Evolutionary conservation across 2,113 vertebrate species (phyloP), one percentile per base, ranked within the genome.

Genomic region (Ceyx melanurus): DNA sequence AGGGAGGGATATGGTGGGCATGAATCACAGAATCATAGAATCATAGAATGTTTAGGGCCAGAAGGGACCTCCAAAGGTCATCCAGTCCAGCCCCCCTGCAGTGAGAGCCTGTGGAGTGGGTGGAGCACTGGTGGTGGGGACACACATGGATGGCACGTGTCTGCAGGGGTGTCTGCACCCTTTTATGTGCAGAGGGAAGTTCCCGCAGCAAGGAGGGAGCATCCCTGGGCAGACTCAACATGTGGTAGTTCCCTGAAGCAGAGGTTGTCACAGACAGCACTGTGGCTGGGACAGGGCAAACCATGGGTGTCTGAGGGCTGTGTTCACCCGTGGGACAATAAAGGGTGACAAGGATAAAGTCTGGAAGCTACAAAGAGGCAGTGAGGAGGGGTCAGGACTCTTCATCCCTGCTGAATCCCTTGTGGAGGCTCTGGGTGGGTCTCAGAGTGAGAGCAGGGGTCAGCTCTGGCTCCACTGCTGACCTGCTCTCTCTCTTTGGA

Each of bases 401-500:
- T 73, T 77, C 0, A 2, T 65, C 21, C 35, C 37, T 70, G 51
- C 23, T 17, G 13, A 29, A 35, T 3, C 8, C 20, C 6, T 40
- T 53, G 1, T 64, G 31, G 35, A 45, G 9, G 58, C 40, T 40
- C 20, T 22, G 18, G 5, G 15, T 74, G 11, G 11, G 13, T 77
- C 43, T 62, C 3, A 2, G 10, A 62, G 68, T 46, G 57, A 74
- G 56, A 71, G n/a, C 43, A 33, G 7, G 11, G 21, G 2, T 50
- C 43, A 56, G 18, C 61, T 22, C 48, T 1, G 0, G 43, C 37
- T 82, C 74, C 2, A 3, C 53, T 79, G 53, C 48, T 1, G 0
- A 11, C 26, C 8, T 0, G 0, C 82, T 79, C 37, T 37, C 37
- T 37, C 37, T 37, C 37, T 37, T 37, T 37, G 37, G 37, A 37